Conservation (phyloP, 2,113 vertebrate species). For the Eretmochelys imbricata region DNA sequence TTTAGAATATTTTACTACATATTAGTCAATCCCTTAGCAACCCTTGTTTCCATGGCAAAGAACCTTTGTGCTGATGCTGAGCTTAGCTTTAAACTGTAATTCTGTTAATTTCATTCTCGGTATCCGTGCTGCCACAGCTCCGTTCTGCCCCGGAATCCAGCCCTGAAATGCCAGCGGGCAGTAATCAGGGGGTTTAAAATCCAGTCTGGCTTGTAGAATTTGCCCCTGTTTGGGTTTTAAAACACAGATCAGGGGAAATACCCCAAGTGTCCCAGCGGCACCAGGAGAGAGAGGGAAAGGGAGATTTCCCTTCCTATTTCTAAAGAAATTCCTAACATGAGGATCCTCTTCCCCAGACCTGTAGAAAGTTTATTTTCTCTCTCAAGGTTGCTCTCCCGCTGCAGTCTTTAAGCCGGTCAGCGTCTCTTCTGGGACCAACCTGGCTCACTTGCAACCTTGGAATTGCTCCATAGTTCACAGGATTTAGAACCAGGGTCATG, state of each 20-base stretch:
- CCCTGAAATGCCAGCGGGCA: not conserved
- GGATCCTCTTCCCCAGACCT: not conserved
- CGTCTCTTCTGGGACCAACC: not conserved
- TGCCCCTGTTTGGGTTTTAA: not conserved
- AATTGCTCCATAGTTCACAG: not conserved
- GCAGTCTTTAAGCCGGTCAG: not conserved
- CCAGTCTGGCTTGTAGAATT: not conserved
- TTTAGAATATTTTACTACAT: slow-evolving; percentile 3
- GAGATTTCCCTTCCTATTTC: not conserved
- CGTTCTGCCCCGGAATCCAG: not conserved
- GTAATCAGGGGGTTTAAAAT: not conserved
- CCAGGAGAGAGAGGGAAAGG: no score
- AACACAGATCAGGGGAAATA: not conserved
- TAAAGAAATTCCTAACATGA: not conserved
- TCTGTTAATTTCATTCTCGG: not conserved
- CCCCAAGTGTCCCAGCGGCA: no score
- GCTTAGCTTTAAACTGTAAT: not conserved
- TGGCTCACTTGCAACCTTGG: no score
- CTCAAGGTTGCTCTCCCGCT: not conserved
- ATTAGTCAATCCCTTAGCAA: slow-evolving; percentile 31
- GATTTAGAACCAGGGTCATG: not conserved
- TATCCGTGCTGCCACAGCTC: not conserved
- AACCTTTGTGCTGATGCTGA: not conserved
- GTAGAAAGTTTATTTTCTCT: rapidly evolving
- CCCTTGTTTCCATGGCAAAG: slow-evolving; percentile 52